Evolutionary conservation across 2,797 vertebrate genomes (phyloP), one percentile per base, ranked within the genome.

Genomic region (Aphelocoma californica): DNA sequence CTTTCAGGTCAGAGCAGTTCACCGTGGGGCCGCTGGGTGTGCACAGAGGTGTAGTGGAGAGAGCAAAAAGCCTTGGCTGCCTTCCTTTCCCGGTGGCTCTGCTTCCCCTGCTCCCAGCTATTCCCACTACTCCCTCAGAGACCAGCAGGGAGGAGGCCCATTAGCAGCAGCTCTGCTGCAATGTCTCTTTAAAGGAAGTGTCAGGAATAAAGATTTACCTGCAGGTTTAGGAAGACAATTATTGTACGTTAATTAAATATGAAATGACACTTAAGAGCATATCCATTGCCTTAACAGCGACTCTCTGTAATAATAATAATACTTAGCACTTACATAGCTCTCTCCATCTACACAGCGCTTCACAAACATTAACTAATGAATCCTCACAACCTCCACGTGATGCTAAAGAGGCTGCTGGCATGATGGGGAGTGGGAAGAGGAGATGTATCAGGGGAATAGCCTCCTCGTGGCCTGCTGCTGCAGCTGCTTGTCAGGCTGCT

Each of bases 251-350:
- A 97, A 97, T 97, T 97, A 97, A 97, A 95, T 95, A 91, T 60
- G 78, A 97, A 97, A 97, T 96, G 94, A 97, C 96, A 97, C 96
- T 95, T 97, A 97, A 97, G 96, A 97, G 95, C 96, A 97, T 96
- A 97, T 96, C 96, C 90, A 94, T 95, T 96, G 96, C 95, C 95
- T 97, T 97, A 97, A 97, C 95, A 96, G 92, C 44, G 5, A 87
- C 96, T 96, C 93, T 86, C 92, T 81, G 94, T 95, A 97, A 96
- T 96, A 96, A 96, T 96, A 96, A 97, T 97, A 96, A 93, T 93
- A 91, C 94, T 96, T 97, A 97, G 92, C 96, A 95, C 95, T 95
- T 94, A 94, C 88, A 94, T 31, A 90, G 84, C 85, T 96, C 88
- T 93, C 86, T 96, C 95, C 84, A 74, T 92, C 96, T 95, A 95